Conservation (phyloP, 2,113 vertebrate species). For the Microcebus tavaratra region DNA sequence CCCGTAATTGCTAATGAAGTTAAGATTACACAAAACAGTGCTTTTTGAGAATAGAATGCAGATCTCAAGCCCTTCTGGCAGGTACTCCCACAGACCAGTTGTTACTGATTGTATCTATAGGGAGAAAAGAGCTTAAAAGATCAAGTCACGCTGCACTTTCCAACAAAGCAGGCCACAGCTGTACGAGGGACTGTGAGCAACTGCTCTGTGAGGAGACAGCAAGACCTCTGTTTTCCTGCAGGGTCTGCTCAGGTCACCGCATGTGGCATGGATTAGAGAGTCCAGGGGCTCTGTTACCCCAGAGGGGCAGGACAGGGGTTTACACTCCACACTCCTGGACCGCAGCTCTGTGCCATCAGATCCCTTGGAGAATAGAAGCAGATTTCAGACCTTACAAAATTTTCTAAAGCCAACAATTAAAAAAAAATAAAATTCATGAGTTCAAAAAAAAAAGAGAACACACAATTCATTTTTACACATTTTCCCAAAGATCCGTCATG, state of each 20-base stretch:
- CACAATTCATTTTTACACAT: not conserved
- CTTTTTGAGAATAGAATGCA: not conserved
- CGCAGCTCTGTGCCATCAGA: not conserved
- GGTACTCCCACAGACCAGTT: constrained; percentile 81
- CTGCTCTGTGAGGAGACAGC: constrained; percentile 91
- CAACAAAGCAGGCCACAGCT: constrained; percentile 91
- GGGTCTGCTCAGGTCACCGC: constrained; percentile 84
- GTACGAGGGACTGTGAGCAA: constrained; percentile 90
- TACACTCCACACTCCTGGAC: constrained; percentile 13
- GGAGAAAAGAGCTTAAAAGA: constrained; percentile 85
- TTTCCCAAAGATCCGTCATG: not conserved
- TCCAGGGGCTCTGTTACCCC: constrained; percentile 74
- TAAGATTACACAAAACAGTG: constrained; percentile 23
- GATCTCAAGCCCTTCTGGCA: constrained; percentile 68
- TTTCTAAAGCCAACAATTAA: not conserved
- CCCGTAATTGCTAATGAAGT: not conserved
- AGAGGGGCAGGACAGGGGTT: constrained; percentile 24
- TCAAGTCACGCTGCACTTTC: constrained; percentile 88
- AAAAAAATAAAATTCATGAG: not conserved
- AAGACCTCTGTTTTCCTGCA: constrained; percentile 88
- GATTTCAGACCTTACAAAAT: not conserved
- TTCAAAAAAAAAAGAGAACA: not conserved
- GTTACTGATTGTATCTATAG: constrained; percentile 83
- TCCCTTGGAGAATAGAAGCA: not conserved
- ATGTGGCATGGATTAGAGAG: constrained; percentile 86